Conservation (phyloP, 2,797 vertebrate genomes). For the Podarcis lilfordi region DNA sequence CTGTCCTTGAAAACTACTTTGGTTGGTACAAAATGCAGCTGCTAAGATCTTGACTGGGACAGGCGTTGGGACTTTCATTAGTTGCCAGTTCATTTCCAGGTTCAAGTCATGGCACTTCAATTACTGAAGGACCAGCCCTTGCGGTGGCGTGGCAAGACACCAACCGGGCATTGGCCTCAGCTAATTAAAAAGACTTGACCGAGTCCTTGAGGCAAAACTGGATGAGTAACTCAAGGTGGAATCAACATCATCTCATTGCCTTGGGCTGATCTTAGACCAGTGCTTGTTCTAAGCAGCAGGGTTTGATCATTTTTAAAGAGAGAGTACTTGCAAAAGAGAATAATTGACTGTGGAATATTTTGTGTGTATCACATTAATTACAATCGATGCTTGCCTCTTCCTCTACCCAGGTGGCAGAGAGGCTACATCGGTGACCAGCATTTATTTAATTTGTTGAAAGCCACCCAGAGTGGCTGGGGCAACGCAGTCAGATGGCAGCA, state of each 20-base stretch:
- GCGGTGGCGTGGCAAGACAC: no score
- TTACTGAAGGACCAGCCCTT: no score
- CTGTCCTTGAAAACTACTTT: background rate
- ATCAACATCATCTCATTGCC: background rate
- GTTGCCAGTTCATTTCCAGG: background rate
- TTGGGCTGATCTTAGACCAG: background rate
- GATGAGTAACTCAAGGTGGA: no score
- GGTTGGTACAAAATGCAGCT: background rate
- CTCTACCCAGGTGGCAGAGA: background rate
- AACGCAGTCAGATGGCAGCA: no score
- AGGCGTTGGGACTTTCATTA: background rate
- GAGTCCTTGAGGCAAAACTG: no score
- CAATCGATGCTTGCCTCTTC: background rate
- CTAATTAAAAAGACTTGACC: no score
- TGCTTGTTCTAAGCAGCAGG: background rate
- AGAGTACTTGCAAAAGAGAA: background rate
- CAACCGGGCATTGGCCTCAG: no score
- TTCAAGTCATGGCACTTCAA: no score
- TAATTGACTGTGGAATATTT: background rate
- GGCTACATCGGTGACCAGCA: background rate
- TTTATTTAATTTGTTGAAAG: no score
- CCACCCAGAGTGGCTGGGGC: no score
- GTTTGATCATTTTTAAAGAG: background rate
- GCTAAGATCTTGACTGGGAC: background rate
- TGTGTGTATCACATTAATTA: background rate